Evolutionary conservation across 2,797 vertebrate genomes (phyloP), one percentile per base, ranked within the genome.

Genomic region (Xiphorhynchus erythropygius): DNA sequence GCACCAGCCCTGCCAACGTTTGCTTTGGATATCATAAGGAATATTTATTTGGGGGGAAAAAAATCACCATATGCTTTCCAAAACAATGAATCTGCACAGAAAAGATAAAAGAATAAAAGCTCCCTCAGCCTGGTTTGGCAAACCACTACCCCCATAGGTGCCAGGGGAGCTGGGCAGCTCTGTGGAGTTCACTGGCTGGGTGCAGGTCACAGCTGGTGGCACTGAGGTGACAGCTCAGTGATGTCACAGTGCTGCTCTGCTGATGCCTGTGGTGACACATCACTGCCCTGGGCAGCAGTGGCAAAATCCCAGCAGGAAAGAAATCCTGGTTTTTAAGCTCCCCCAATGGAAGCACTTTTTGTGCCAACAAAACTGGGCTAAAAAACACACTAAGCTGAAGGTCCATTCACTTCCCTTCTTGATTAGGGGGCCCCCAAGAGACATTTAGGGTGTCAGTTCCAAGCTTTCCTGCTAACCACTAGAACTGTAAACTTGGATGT

Each of bases 141-240:
- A 55, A n/a, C 1, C 1, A 1, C 9, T 42, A 8, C 4, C 33
- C 13, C 11, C 10, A 1, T 1, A 5, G 30, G 33, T 27, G 30
- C 50, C 62, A 41, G 23, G 49, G 32, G 21, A 68, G 27, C 46
- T 11, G 53, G 49, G 62, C 35, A 33, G 47, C 41, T 3, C 22
- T 2, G 47, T 6, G 32, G 59, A 15, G 15, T 28, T 21, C 10
- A 10, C 4, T 3, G 21, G 8, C 8, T n/a, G 59, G 70, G 7
- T 28, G 53, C 44, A 32, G 65, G 41, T 56, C 37, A 47, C 60
- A 25, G 1, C 33, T 11, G 25, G 47, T 37, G 65, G 33, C 67
- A 57, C 8, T 1, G 2, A 6, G 13, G 53, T 33, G 63, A 37
- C 64, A 44, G 49, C 24, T 63, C 71, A 33, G 1, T 7, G 49